A percentile compares a stretch with the other conserved stretches of the same genome.
phyloP scores from a whole-genome alignment of 1,140 invertebrate genomes.

The Harlomillsia oculata region DNA sequence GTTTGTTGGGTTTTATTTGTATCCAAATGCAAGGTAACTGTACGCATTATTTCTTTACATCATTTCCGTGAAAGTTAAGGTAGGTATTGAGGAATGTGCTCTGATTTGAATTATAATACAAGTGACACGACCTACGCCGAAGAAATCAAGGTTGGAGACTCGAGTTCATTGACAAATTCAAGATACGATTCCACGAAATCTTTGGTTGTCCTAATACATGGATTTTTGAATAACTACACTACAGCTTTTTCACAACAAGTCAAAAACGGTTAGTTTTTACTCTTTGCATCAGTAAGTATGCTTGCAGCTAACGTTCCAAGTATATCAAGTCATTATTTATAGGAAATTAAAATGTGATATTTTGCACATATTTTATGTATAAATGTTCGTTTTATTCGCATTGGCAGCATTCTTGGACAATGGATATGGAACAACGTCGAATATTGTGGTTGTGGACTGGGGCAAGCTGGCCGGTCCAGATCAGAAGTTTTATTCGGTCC shows the following conservation, averaged over 20 bases:
- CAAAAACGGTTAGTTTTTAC: not conserved
- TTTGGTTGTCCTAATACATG: not conserved
- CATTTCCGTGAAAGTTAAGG: not conserved
- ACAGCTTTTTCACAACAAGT: not conserved
- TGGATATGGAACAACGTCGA: not conserved
- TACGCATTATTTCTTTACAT: not conserved
- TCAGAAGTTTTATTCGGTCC: too few relatives aligned
- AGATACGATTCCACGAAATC: not conserved
- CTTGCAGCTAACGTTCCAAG: too few relatives aligned
- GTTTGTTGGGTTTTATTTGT: slow-evolving; percentile 1
- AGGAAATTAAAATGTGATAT: too few relatives aligned
- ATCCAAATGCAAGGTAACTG: not conserved
- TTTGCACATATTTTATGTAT: not conserved
- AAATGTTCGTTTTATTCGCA: not conserved
- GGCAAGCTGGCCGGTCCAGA: not conserved
- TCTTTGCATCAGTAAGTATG: too few relatives aligned
- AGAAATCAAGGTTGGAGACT: not conserved
- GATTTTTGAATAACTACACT: not conserved
- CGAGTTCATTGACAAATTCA: not conserved
- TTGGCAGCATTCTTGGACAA: not conserved
- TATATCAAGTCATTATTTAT: too few relatives aligned
- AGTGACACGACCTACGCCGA: not conserved
- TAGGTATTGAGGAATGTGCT: not conserved
- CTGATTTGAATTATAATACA: not conserved
- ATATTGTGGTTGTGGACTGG: not conserved